Conservation (phyloP, 2,797 vertebrate genomes). For the Sebastes iracundus region DNA sequence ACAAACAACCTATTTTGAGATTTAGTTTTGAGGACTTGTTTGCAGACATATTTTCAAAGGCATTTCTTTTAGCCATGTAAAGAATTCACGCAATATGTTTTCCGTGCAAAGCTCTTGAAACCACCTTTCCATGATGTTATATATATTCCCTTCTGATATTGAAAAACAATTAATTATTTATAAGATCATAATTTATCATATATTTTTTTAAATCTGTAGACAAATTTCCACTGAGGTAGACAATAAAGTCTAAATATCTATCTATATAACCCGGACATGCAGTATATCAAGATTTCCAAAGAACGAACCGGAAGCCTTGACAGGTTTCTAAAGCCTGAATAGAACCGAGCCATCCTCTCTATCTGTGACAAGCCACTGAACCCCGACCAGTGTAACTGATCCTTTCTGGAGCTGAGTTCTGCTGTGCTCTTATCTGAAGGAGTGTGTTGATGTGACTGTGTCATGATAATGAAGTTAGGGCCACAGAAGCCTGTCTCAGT, state of each 20-base stretch:
- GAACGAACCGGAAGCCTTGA: slow-evolving; percentile 11
- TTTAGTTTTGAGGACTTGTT: background rate
- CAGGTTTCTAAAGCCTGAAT: slow-evolving; percentile 15
- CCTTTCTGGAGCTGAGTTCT: slow-evolving; percentile 42
- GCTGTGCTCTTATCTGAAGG: slow-evolving; percentile 58
- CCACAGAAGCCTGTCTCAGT: slow-evolving; percentile 66
- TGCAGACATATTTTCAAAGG: background rate
- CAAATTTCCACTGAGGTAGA: background rate
- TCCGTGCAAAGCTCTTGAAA: background rate
- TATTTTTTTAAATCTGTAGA: background rate
- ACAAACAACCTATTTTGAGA: background rate
- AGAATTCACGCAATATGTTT: background rate
- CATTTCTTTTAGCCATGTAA: background rate
- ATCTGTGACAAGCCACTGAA: slow-evolving; percentile 59
- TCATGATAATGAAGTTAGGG: slow-evolving; percentile 76
- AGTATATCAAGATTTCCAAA: background rate
- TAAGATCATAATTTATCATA: background rate
- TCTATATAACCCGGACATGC: background rate
- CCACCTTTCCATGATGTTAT: background rate
- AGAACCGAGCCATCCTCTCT: slow-evolving; percentile 22
- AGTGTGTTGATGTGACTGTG: slow-evolving; percentile 68
- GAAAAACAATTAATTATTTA: background rate
- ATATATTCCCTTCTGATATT: background rate
- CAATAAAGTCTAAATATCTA: background rate
- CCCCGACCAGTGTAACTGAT: slow-evolving; percentile 53